These are phyloP conservation scores for Tetranychus piercei DNA, from an alignment of 2,888 invertebrate genomes.

Conservation along the genomic window DNA sequence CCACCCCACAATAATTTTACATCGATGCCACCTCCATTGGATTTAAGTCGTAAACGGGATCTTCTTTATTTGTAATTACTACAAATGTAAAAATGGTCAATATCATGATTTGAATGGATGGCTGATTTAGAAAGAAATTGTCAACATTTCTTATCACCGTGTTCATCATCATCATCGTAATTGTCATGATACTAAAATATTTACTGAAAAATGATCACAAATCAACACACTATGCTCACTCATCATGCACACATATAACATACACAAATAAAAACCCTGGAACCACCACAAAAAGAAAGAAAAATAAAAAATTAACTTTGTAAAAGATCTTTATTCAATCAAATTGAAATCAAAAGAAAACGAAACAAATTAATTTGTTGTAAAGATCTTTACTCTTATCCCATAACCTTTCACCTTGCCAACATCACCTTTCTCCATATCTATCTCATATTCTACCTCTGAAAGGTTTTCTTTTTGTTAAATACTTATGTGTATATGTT, in stretches of 20 bases:
- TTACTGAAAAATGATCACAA: not conserved
- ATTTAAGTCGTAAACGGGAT: constrained; percentile 10
- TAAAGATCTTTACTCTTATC: too few species aligned
- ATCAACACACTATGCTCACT: not conserved
- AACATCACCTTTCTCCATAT: too few species aligned
- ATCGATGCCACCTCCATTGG: constrained; percentile 8
- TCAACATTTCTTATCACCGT: not conserved
- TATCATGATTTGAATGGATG: not conserved
- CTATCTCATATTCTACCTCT: too few species aligned
- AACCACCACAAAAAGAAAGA: not conserved
- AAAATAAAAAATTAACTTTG: not conserved
- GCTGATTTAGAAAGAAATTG: not conserved
- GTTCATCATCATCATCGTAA: not conserved
- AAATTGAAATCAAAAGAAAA: too few species aligned
- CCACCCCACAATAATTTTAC: not conserved
- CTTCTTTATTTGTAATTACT: not conserved
- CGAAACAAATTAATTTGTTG: too few species aligned
- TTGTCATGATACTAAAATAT: not conserved
- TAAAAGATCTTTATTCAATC: too few species aligned
- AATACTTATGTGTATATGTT: too few species aligned
- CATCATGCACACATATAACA: not conserved
- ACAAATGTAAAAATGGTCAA: not conserved
- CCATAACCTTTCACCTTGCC: too few species aligned
- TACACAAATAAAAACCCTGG: not conserved
- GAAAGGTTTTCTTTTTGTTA: too few species aligned